phyloP scores from a whole-genome alignment of 64 coral and sea anemone genomes.

The Stichodactyla helianthus region DNA sequence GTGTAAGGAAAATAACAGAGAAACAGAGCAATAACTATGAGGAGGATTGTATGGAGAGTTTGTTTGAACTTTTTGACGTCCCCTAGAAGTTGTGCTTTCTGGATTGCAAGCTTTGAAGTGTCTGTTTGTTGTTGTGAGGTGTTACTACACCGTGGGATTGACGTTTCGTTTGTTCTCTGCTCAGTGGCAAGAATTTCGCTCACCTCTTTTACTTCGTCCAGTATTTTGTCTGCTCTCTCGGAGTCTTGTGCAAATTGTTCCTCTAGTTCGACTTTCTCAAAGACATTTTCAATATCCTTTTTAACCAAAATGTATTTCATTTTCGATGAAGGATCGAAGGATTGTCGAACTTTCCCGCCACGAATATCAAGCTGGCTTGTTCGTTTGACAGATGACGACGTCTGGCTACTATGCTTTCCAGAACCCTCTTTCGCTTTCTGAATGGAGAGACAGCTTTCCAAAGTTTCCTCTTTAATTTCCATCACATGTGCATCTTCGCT shows the following conservation, averaged over 20 bases:
- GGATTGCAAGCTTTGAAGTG: background rate
- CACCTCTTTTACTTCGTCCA: background rate
- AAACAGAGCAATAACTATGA: background rate
- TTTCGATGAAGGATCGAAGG: background rate
- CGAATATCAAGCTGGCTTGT: background rate
- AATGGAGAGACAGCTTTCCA: background rate
- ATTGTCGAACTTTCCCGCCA: background rate
- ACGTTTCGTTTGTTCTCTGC: background rate
- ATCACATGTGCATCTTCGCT: background rate
- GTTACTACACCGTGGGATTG: no score
- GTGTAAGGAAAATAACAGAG: background rate
- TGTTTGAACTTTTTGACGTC: background rate
- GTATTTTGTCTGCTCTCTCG: background rate
- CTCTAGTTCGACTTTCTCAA: background rate
- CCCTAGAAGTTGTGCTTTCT: background rate
- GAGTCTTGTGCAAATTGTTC: background rate
- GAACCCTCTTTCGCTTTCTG: background rate
- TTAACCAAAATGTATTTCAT: slow-evolving; percentile 1
- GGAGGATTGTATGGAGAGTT: background rate
- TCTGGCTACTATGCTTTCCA: background rate
- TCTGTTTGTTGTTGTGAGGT: background rate
- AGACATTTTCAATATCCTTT: background rate
- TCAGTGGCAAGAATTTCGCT: background rate
- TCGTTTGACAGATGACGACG: background rate
- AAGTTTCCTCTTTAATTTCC: background rate